Base-by-base conservation (phyloP, 2,888 invertebrate genomes). In the Melanostoma mellinum region DNA sequence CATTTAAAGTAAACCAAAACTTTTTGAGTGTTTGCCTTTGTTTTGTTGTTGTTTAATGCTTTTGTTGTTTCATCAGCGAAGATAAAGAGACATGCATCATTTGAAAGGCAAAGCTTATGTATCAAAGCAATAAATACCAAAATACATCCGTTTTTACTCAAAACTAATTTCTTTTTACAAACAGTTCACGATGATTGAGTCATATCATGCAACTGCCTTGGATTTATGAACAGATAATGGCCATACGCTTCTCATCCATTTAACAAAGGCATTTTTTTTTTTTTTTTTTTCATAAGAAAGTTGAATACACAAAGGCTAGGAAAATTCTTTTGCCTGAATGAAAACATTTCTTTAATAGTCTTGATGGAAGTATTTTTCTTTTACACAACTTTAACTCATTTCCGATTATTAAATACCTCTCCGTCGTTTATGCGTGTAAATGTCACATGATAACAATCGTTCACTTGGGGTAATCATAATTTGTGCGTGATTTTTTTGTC, bases 351-450 rank as follows among this genome's bases (percentile, higher is more conserved):
- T 3, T 42, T 58, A 10, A 56, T 38, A 30, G 38, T 30, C 10
- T 4, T 55, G 38, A 30, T 9, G 20, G 20, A 20, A 20, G 20
- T 32, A 3, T 8, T 10, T 63, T 63, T 38, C 32, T 63, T n/a
- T 63, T 20, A 50, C 50, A 63, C 32, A 38, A 36, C 63, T 40
- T 63, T 63, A 63, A 63, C 36, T 50, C 63, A 63, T 63, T 63
- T 63, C 63, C 63, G 63, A 6, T 30, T 53, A 73, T 78, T 78
- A 78, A 67, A 67, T 9, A 48, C 58, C 60, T 60, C 53, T 52
- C 60, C 58, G 52, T 67, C 78, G 60, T 60, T 78, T 78, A 73
- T 78, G 73, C 78, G 67, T 78, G 78, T 78, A 78, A 78, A 78
- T 73, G 65, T 9, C 67, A 60, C 53, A 42, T 42, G 78, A 78